Conservation (phyloP, 2,113 vertebrate species). For the Syngnathus floridae region DNA sequence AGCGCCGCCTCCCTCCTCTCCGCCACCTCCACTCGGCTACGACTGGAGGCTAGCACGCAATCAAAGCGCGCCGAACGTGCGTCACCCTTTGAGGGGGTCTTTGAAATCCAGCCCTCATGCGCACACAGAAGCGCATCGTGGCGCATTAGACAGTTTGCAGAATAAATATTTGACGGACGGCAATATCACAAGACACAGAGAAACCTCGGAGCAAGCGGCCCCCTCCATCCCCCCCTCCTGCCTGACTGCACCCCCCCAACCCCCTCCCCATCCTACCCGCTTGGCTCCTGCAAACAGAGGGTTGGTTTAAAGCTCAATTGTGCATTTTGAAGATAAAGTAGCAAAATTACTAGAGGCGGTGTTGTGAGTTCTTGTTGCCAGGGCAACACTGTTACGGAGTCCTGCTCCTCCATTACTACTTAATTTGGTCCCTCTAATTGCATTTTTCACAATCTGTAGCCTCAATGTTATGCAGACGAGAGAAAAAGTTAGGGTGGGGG, state of each 20-base stretch:
- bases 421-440: constrained; percentile 99
- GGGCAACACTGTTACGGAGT: constrained; percentile 94
- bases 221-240: background rate
- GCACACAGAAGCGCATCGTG: constrained; percentile 48
- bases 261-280: constrained; percentile 71
- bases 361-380: constrained; percentile 95
- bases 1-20: constrained; percentile 31
- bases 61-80: constrained; percentile 57
- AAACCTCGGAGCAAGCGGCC: constrained; percentile 50
- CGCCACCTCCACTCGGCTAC: constrained; percentile 24
- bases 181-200: constrained; percentile 82
- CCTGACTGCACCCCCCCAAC: constrained; percentile 19
- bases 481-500: constrained; percentile 24
- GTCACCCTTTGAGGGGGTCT: constrained; percentile 58
- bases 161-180: constrained; percentile 86
- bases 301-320: constrained; percentile 99
- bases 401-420: constrained; percentile 99
- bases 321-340: constrained; percentile 99
- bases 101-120: constrained; percentile 58
- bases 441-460: constrained; percentile 97
- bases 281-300: constrained; percentile 83
- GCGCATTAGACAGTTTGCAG: constrained; percentile 71
- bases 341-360: constrained; percentile 98
- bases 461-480: constrained; percentile 73
- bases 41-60: constrained; percentile 43